These are phyloP conservation scores for Cephus pulcher DNA, from an alignment of 2,888 invertebrate species.

Conservation along the genomic window DNA sequence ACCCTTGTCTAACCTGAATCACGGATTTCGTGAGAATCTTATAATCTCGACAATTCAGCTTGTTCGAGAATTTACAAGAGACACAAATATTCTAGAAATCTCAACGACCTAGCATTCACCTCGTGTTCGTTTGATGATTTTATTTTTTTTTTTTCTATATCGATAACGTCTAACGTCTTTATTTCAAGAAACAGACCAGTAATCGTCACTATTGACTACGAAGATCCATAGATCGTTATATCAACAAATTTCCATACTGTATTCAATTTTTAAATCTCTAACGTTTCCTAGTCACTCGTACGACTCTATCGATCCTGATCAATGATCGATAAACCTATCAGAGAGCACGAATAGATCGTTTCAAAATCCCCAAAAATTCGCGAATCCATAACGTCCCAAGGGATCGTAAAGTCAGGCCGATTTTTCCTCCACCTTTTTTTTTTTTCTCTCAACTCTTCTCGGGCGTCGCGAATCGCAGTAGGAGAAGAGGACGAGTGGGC, in stretches of 20 bases:
- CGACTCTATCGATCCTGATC: not conserved
- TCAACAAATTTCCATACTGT: not conserved
- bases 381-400: conserved; percentile 16
- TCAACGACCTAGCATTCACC: not conserved
- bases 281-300: not conserved
- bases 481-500: conserved; percentile 15
- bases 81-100: not conserved
- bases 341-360: not conserved
- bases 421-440: conserved; percentile 19
- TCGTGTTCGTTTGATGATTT: not conserved
- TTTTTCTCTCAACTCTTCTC: not conserved
- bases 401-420: conserved; percentile 18
- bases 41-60: not conserved
- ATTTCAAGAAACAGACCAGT: not conserved
- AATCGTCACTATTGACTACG: not conserved
- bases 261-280: not conserved
- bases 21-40: not conserved
- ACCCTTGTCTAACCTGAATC: not conserved
- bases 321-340: not conserved
- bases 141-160: not conserved
- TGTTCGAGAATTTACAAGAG: not conserved
- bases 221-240: not conserved
- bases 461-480: conserved; percentile 12
- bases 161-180: not conserved
- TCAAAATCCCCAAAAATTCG: not conserved